phyloP scores from a whole-genome alignment of 2,888 invertebrate species.

The Deroplatys truncata region DNA sequence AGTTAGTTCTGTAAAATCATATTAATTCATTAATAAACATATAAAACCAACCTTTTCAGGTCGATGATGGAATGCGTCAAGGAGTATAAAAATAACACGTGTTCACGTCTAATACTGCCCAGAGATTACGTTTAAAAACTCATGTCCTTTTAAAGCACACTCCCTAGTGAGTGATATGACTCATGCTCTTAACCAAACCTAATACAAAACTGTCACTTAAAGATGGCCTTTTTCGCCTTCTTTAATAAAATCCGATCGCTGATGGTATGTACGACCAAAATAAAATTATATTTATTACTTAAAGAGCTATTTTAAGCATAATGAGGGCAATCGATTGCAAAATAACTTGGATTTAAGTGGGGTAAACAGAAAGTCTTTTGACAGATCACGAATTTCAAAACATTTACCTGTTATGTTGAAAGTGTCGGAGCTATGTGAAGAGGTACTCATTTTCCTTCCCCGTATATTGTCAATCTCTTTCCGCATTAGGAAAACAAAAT shows the following conservation, averaged over 20 bases:
- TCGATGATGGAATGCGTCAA: too few species aligned
- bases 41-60: neutral
- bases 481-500: constrained; percentile 26
- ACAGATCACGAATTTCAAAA: neutral
- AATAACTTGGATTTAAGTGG: neutral
- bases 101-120: neutral
- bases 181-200: neutral
- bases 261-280: too few species aligned
- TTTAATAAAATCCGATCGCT: too few species aligned
- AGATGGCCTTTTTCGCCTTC: neutral
- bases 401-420: constrained; percentile 32
- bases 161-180: neutral
- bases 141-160: neutral
- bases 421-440: constrained; percentile 31
- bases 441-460: constrained; percentile 32
- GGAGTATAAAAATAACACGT: neutral
- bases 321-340: constrained; percentile 7
- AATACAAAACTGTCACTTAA: neutral
- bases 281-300: too few species aligned
- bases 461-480: constrained; percentile 25
- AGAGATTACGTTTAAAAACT: neutral
- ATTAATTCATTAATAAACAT: constrained; percentile 32
- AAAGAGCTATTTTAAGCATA: neutral
- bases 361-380: neutral
- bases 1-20: constrained; percentile 69